Conservation (phyloP, 37 sponge, comb jelly and placozoan genomes). For the Ephydatia muelleri region DNA sequence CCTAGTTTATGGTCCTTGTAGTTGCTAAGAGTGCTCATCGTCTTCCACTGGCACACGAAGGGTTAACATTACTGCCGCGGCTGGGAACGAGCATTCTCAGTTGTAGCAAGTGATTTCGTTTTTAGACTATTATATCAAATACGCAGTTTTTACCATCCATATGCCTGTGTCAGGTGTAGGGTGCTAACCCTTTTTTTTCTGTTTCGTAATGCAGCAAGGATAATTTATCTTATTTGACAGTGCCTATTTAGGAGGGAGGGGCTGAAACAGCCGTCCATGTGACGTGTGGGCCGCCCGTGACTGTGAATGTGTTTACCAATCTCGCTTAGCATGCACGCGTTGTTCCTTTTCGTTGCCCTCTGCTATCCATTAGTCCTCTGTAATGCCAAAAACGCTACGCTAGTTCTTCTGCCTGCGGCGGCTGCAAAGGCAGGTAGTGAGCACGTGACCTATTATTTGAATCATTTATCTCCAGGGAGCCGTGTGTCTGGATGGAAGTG, state of each 20-base stretch:
- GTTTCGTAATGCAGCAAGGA: too few species aligned
- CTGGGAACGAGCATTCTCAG: too few species aligned
- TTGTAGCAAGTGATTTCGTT: too few species aligned
- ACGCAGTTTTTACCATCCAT: too few species aligned
- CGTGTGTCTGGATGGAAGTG: conserved; percentile 83
- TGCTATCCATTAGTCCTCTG: conserved; percentile 3
- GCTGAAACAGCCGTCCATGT: too few species aligned
- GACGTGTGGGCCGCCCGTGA: not conserved
- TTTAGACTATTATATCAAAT: too few species aligned
- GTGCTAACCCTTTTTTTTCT: too few species aligned
- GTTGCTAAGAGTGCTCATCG: conserved; percentile 18
- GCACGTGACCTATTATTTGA: not conserved
- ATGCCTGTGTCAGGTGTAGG: too few species aligned
- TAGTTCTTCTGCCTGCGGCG: conserved; percentile 13
- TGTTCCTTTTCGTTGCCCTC: not conserved
- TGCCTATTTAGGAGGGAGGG: too few species aligned
- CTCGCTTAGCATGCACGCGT: not conserved
- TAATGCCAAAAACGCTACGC: conserved; percentile 13
- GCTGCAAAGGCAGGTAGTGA: not conserved
- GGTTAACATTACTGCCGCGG: not conserved
- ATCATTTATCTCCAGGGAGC: conserved; percentile 67
- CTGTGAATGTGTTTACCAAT: not conserved
- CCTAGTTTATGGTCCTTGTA: conserved; percentile 56
- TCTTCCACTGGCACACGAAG: not conserved
- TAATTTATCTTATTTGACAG: too few species aligned